These are phyloP conservation scores for Volucella inflata DNA, from an alignment of 2,888 invertebrate species.

Conservation along the genomic window DNA sequence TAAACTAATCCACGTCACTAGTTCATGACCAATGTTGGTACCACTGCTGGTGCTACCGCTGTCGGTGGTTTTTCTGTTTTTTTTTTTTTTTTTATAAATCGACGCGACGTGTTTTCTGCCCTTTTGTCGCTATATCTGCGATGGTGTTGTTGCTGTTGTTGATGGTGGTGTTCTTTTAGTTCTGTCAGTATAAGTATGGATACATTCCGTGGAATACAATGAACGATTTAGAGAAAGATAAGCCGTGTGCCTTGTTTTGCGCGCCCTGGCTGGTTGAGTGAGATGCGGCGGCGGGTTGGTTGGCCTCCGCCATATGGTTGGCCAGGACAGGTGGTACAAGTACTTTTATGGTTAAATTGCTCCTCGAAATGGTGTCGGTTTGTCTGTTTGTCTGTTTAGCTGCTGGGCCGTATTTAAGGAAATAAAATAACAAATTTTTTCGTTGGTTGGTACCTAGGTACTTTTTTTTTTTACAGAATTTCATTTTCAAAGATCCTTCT, in stretches of 20 bases:
- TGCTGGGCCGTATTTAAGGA: constrained; percentile 15
- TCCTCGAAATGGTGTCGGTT: not conserved
- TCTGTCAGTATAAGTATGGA: constrained; percentile 6
- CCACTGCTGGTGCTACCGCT: constrained; percentile 14
- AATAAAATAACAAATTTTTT: constrained; percentile 23
- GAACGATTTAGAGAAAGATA: constrained; percentile 48
- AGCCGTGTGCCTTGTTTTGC: constrained; percentile 11
- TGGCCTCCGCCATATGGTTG: constrained; percentile 58
- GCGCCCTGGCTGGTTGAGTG: too few relatives aligned
- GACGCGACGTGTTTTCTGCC: constrained; percentile 42
- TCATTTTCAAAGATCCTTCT: constrained; percentile 7
- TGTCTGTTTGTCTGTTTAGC: not conserved
- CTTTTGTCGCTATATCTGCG: constrained; percentile 7
- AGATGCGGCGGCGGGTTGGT: constrained; percentile 14
- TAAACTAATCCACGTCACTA: constrained; percentile 62
- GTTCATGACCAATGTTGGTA: constrained; percentile 56
- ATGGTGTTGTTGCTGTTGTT: not conserved
- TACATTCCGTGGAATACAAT: constrained; percentile 24
- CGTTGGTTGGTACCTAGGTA: not conserved
- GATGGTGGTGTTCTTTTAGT: not conserved
- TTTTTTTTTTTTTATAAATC: constrained; percentile 36
- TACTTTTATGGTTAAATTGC: constrained; percentile 6
- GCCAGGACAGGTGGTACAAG: constrained; percentile 59
- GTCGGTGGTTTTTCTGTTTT: not conserved
- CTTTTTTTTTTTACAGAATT: constrained; percentile 9